phyloP scores from a whole-genome alignment of 2,113 vertebrate genomes.

The Lampris megalopsis region DNA sequence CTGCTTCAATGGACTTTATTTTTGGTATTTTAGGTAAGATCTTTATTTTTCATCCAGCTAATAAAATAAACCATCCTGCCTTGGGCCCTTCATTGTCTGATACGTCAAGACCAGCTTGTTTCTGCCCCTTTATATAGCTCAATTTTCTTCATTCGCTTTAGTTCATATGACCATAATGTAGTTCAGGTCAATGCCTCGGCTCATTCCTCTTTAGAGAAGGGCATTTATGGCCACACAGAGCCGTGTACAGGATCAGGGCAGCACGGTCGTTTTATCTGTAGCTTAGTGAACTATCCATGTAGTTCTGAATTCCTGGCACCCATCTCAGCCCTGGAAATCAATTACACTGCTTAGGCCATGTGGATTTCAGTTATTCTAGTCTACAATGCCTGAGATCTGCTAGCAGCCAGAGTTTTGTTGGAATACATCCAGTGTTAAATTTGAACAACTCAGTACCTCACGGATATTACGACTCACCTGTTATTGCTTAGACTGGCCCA shows the following conservation, averaged over 20 bases:
- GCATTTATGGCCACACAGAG: not conserved
- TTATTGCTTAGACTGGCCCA: constrained; percentile 50
- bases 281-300: not conserved
- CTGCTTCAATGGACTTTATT: constrained; percentile 15
- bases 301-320: constrained; percentile 8
- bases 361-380: constrained; percentile 27
- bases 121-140: no score
- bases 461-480: constrained; percentile 61
- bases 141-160: no score
- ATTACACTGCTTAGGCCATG: constrained; percentile 36
- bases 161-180: not conserved
- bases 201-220: not conserved
- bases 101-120: no score
- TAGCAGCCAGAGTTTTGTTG: constrained; percentile 26
- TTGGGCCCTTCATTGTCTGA: no score
- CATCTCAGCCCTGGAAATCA: constrained; percentile 59
- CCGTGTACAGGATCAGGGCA: constrained; percentile 29
- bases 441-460: constrained; percentile 55
- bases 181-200: constrained; percentile 1
- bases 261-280: constrained; percentile 1
- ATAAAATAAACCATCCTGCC: no score
- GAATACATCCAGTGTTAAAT: constrained; percentile 51
- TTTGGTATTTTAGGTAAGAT: constrained; percentile 28
- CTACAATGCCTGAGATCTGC: constrained; percentile 50
- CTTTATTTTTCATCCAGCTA: not conserved